These are phyloP conservation scores for Agrotis clavis DNA, from an alignment of 2,888 invertebrate species.

Conservation along the genomic window DNA sequence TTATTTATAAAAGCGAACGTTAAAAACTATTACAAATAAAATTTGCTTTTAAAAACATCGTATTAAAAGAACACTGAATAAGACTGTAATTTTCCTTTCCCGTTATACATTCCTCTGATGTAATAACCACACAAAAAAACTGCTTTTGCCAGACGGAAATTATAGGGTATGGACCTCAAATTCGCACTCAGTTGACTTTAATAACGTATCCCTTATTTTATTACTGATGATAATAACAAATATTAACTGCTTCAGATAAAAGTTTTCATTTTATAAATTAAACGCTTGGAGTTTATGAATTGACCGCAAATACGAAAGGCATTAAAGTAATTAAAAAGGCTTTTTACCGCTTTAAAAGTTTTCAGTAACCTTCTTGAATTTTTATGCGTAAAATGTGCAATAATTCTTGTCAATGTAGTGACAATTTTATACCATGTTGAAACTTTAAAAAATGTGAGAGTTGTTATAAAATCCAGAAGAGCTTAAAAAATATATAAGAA, in stretches of 20 bases:
- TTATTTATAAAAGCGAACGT: conserved; percentile 8
- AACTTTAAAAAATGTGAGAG: neutral
- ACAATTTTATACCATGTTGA: neutral
- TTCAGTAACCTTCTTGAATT: neutral
- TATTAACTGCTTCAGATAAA: conserved; percentile 51
- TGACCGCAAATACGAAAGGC: neutral
- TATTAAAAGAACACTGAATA: conserved; percentile 23
- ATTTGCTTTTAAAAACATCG: neutral
- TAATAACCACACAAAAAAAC: conserved; percentile 54
- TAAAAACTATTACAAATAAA: neutral
- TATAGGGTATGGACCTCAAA: conserved; percentile 59
- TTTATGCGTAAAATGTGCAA: neutral
- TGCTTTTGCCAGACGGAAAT: conserved; percentile 60
- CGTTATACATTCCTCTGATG: conserved; percentile 61
- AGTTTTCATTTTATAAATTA: conserved; percentile 30
- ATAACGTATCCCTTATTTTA: conserved; percentile 67
- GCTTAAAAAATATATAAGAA: neutral
- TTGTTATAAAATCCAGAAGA: neutral
- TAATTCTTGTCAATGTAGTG: neutral
- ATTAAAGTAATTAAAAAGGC: conserved; percentile 21
- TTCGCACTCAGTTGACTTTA: conserved; percentile 60
- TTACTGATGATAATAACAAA: conserved; percentile 63
- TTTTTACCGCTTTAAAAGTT: conserved; percentile 23
- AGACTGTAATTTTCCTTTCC: conserved; percentile 55
- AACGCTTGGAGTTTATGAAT: conserved; percentile 4